Base-by-base conservation (phyloP, 2,113 vertebrate species). In the Phodopus roborovskii region DNA sequence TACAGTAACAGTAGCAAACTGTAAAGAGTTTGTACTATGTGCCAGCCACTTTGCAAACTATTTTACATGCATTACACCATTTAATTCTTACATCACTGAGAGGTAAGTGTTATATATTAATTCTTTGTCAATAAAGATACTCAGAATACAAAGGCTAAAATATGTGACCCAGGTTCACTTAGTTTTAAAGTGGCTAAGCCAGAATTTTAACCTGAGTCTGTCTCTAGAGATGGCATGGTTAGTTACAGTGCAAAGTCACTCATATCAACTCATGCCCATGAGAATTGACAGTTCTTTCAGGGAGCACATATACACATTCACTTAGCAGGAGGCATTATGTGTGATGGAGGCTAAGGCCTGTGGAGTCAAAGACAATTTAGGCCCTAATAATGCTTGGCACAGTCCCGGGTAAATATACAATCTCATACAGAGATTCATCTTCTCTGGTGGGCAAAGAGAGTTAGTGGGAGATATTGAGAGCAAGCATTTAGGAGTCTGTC, bases 381-480 rank as follows among this genome's bases (percentile, higher is more conserved):
- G 33, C 16, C 42, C 85, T 73, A 53, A 48, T 62, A 91, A 92
- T 58, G 7, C 45, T 95, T 68, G 12, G 30, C 45, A 53, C 33
- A 90, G 45, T 16, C 75, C 64, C 88, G 66, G 64, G 15, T 85
- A 95, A 92, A 48, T n/a, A 58, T 60, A 70, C 11, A 68, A 1
- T 24, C 68, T 92, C 68, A 70, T 48, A 33, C 1, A 56, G 24
- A 70, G 10, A 39, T 87, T 42, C 8, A 66, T 33, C 19, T 90
- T 84, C 58, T 36, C 75, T 64, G 78, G 12, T n/a, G 68, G 74
- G 93, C 30, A 48, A 62, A 20, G 5, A 73, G 81, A 2, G 26
- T 60, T 83, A 94, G n/a, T 62, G n/a, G 15, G 33, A 97, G 36
- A 33, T 92, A 17, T 71, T 90, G 92, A 90, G 17, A 88, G 53